A percentile compares a stretch with the other conserved stretches of the same genome.
Evolutionary conservation across 1,140 invertebrate species (phyloP).

Genomic region (Euborellia annulipes): DNA sequence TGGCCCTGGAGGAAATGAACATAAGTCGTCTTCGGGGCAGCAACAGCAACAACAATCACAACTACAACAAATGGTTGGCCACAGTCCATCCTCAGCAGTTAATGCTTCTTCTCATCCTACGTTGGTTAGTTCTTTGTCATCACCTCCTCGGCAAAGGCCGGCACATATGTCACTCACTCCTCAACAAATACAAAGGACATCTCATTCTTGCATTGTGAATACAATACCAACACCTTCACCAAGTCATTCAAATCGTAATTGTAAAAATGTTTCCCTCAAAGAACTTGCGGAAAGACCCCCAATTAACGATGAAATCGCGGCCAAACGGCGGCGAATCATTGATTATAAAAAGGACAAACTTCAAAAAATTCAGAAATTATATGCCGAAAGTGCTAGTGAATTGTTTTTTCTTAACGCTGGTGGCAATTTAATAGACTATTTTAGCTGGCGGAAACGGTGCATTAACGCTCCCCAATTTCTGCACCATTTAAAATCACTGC

Average conservation of each 20-base stretch:
- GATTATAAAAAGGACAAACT: slow-evolving; percentile 31
- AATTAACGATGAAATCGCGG: slow-evolving; percentile 11
- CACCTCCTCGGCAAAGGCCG: slow-evolving; percentile 8
- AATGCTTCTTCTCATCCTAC: slow-evolving; percentile 9
- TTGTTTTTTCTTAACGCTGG: slow-evolving; percentile 69
- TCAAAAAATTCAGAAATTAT: slow-evolving; percentile 34
- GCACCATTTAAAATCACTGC: slow-evolving; percentile 56
- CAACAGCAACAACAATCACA: no score
- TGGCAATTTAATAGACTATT: slow-evolving; percentile 76
- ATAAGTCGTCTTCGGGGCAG: no score
- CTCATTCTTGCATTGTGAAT: not conserved
- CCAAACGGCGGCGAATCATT: slow-evolving; percentile 22
- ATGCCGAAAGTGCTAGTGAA: slow-evolving; percentile 67
- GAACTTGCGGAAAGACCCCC: slow-evolving; percentile 23
- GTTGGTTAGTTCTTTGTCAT: slow-evolving; percentile 8
- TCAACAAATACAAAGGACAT: slow-evolving; percentile 1
- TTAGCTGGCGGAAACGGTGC: slow-evolving; percentile 61
- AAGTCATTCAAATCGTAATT: slow-evolving; percentile 17
- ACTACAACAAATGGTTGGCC: not conserved
- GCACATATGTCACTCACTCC: not conserved
- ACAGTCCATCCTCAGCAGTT: slow-evolving; percentile 5
- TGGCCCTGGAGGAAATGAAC: no score
- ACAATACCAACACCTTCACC: slow-evolving; percentile 3
- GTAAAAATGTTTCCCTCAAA: slow-evolving; percentile 26
- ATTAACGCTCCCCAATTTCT: slow-evolving; percentile 46